Base-by-base conservation (phyloP, 1,140 invertebrate species). In the Hydropsyche tenuis region DNA sequence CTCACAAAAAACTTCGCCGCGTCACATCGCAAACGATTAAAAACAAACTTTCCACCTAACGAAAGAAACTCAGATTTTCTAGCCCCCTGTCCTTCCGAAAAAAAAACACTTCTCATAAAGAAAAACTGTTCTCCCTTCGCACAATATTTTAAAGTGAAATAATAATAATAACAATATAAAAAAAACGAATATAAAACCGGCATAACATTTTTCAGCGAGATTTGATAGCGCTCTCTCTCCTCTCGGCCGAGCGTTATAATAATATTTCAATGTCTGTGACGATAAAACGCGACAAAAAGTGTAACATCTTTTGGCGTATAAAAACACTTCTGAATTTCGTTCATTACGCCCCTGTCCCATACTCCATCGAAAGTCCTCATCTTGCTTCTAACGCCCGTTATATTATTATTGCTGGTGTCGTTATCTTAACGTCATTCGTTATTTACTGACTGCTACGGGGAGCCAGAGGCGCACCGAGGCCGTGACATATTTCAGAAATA, bases 401-500 rank as follows among this genome's bases (percentile, higher is more conserved):
- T 66, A 56, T 66, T 73, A 73, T 73, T 68, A 70, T 70, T 70
- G 48, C 72, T 64, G 65, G 64, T 73, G 72, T 69, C 72, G 72
- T 73, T 73, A 73, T 73, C 72, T 73, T 70, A 66, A 73, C 64
- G 72, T 45, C 64, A 42, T 68, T 68, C 72, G 72, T 73, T 73
- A 73, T 73, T 73, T 73, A 72, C 37, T 25, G 70, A 9, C 9
- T 37, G n/a, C n/a, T 37, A 4, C 3, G 30, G 30, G 3, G 30
- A 3, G 3, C 30, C 30, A 18, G 20, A 45, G 45, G 3, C 18
- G 51, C 48, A 23, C 16, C 30, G 16, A 9, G 9, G 25, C 37
- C 18, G 30, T 9, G 69, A n/a, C 69, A 42, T 9, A 9, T 37
- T 37, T 37, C 3, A 37, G 30, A 37, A 37, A 37, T n/a, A n/a